These are phyloP conservation scores for Calephelis perditalis DNA, from an alignment of 2,888 invertebrate species.

Conservation along the genomic window DNA sequence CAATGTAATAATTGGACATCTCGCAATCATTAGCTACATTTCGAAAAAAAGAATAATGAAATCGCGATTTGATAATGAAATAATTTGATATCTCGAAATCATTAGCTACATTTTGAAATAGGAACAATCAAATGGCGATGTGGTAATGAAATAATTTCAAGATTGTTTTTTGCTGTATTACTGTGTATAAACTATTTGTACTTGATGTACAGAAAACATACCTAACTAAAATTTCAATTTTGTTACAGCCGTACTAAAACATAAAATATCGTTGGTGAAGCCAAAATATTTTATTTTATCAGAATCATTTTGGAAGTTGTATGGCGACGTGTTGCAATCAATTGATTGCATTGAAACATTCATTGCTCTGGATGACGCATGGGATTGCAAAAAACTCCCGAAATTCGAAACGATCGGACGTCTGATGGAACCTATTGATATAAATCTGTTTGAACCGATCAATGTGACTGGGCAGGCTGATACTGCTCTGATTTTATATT, in stretches of 20 bases:
- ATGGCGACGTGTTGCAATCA: conserved; percentile 41
- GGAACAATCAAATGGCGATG: too few species aligned
- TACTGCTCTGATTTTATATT: conserved; percentile 74
- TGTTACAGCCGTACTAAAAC: conserved; percentile 78
- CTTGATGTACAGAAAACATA: too few species aligned
- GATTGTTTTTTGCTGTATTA: too few species aligned
- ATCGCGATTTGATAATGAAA: too few species aligned
- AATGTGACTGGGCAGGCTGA: conserved; percentile 60
- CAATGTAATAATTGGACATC: too few species aligned
- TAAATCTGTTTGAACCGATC: conserved; percentile 54
- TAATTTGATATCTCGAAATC: too few species aligned
- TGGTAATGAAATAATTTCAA: too few species aligned
- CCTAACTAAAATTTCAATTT: background rate
- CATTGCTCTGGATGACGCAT: conserved; percentile 43
- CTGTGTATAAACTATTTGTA: too few species aligned
- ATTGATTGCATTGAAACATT: conserved; percentile 44
- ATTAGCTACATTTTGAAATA: too few species aligned
- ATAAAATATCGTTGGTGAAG: conserved; percentile 80
- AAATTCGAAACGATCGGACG: conserved; percentile 36
- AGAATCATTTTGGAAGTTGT: conserved; percentile 59
- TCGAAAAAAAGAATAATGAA: too few species aligned
- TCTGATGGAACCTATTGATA: conserved; percentile 38
- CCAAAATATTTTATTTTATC: conserved; percentile 83
- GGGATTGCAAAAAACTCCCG: conserved; percentile 27
- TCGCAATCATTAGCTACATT: too few species aligned